Evolutionary conservation across 2,888 invertebrate species (phyloP).

Genomic region (Iselma pallidipennis): DNA sequence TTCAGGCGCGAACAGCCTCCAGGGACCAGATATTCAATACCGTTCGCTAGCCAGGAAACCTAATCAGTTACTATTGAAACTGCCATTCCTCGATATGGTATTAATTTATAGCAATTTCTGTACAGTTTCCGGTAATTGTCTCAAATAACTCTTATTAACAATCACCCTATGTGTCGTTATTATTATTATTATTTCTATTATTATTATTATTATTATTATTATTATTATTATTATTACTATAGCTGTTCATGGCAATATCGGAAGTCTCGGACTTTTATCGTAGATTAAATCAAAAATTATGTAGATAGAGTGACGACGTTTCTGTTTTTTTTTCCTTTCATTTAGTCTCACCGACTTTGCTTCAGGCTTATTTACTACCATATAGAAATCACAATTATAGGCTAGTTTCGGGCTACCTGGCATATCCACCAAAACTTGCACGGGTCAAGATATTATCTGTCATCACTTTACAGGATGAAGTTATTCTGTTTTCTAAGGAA

Average conservation of each 20-base stretch:
- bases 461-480: conserved; percentile 21
- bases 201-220: background rate
- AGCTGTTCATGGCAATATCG: background rate
- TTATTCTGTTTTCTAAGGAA: conserved; percentile 6
- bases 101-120: conserved; percentile 25
- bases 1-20: conserved; percentile 46
- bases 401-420: conserved; percentile 19
- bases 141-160: conserved; percentile 6
- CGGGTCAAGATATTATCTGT: conserved; percentile 24
- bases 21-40: conserved; percentile 51
- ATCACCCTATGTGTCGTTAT: conserved; percentile 1
- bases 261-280: background rate
- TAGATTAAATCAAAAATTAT: conserved; percentile 1
- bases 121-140: conserved; percentile 2
- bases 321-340: background rate
- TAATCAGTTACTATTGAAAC: conserved; percentile 48
- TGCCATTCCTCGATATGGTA: conserved; percentile 35
- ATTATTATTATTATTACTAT: background rate
- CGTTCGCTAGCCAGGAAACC: conserved; percentile 46
- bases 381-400: conserved; percentile 3
- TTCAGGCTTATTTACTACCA: conserved; percentile 3
- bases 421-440: conserved; percentile 7
- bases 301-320: background rate
- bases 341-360: background rate
- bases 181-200: background rate